Evolutionary conservation across 2,888 invertebrate genomes (phyloP), one percentile per base, ranked within the genome.

Genomic region (Hirtodrosophila histrioides): DNA sequence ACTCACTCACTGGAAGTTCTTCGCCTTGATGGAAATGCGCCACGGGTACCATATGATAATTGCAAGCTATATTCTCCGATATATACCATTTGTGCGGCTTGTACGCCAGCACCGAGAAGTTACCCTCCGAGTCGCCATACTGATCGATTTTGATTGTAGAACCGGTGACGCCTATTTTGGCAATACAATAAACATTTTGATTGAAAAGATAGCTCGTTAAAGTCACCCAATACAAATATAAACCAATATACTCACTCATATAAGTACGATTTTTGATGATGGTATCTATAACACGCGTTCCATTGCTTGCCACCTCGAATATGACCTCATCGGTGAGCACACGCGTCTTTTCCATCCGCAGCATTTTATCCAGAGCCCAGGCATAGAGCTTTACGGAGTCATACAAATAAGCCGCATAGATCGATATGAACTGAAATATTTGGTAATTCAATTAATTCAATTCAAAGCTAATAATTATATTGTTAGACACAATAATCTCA

Each of bases 61-160:
- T 91, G 91, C 97, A 97, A 56, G 94, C 93, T 81, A 95, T 94
- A 67, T 90, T 90, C 69, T 92, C 91, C 49, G 86, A 88, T 66
- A 88, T 89, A 49, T 86, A 84, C 85, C 90, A 89, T 73, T 92
- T 92, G 74, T 91, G 91, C 12, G 92, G 92, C 90, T 95, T 96
- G 88, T 95, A 94, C 1, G 98, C 97, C 66, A 99, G 92, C 56
- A 99, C 96, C 0, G 99, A 98, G 92, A 98, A 99, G 92, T 99
- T 99, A 7, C 98, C 99, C 91, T 98, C 98, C 0, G 98, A 98
- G 91, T 99, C 98, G 3, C 98, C 99, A 81, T 96, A 94, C 79
- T 95, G 94, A 92, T 99, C 98, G 76, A 99, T 94, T 78, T 96
- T 96, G 86, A 99, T 97, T 68, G 95, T 95, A 89, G 98, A 96